Conservation (phyloP, 1,140 invertebrate species). For the Lasioglossum albipes region DNA sequence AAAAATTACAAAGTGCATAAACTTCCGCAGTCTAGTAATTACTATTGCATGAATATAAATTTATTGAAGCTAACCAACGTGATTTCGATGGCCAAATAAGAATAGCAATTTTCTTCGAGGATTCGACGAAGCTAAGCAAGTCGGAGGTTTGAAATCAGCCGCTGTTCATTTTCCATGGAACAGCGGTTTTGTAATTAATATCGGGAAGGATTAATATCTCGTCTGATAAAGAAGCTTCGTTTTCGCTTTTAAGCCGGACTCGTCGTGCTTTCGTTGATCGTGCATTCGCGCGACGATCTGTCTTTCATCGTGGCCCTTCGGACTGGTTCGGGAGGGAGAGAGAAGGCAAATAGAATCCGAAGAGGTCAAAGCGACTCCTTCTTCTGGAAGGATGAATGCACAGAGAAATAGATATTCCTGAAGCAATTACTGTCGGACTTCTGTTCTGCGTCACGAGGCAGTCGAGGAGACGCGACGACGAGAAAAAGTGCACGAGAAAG, state of each 20-base stretch:
- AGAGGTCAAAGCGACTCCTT: neutral
- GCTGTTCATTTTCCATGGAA: neutral
- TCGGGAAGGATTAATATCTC: neutral
- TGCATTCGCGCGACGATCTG: neutral
- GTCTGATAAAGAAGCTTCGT: neutral
- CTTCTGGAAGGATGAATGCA: slow-evolving; percentile 1
- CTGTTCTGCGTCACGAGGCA: no score
- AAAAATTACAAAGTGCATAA: no score
- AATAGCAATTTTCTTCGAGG: no score
- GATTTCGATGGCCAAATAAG: no score
- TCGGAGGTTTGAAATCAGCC: neutral
- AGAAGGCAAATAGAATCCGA: neutral
- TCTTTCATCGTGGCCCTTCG: slow-evolving; percentile 6
- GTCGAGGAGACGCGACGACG: no score
- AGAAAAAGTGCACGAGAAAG: no score
- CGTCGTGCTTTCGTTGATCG: neutral
- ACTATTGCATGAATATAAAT: no score
- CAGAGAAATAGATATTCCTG: slow-evolving; percentile 3
- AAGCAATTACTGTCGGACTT: slow-evolving; percentile 1
- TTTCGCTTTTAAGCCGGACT: neutral
- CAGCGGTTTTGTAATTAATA: neutral
- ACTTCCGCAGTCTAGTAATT: no score
- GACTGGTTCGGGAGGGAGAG: neutral
- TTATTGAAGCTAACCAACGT: no score
- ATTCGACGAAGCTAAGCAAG: no score